phyloP scores from a whole-genome alignment of 1,140 invertebrate species.

The Drosophila melanica region DNA sequence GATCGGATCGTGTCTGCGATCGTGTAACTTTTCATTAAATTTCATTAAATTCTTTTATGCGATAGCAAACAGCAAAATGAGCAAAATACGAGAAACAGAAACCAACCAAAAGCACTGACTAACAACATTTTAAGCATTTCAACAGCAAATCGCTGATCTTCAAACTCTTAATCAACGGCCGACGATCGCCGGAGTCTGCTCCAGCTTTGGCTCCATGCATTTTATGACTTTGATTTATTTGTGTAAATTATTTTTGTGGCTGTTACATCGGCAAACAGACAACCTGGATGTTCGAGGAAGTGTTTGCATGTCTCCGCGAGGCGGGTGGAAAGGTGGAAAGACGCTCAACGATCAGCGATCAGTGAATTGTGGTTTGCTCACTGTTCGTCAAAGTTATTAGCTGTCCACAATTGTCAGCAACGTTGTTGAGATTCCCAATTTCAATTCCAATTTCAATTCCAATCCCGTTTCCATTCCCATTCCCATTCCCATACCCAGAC shows the following conservation, averaged over 20 bases:
- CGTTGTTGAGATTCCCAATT: slow-evolving; percentile 30
- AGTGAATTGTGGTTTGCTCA: slow-evolving; percentile 54
- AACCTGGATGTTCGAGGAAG: slow-evolving; percentile 52
- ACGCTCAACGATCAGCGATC: slow-evolving; percentile 30
- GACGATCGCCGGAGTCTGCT: slow-evolving; percentile 28
- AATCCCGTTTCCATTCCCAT: too few species aligned
- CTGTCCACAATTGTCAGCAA: slow-evolving; percentile 77
- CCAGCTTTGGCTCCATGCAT: slow-evolving; percentile 49
- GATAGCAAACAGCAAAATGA: slow-evolving; percentile 59
- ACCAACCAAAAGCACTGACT: slow-evolving; percentile 10
- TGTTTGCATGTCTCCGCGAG: slow-evolving; percentile 54
- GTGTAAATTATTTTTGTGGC: slow-evolving; percentile 75
- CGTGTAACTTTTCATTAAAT: slow-evolving; percentile 82
- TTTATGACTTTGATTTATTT: slow-evolving; percentile 82
- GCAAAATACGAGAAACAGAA: slow-evolving; percentile 29
- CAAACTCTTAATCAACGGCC: slow-evolving; percentile 12
- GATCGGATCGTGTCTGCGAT: slow-evolving; percentile 68
- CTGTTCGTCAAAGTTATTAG: slow-evolving; percentile 72
- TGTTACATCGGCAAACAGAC: slow-evolving; percentile 63
- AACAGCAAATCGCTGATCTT: slow-evolving; percentile 56
- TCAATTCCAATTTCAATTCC: slow-evolving; percentile 18
- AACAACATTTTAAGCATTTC: slow-evolving; percentile 30
- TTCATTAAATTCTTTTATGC: slow-evolving; percentile 82
- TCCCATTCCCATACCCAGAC: slow-evolving; percentile 32
- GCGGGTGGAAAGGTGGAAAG: background rate